Conservation (phyloP, 1,140 invertebrate genomes). For the Drosophila busckii region DNA sequence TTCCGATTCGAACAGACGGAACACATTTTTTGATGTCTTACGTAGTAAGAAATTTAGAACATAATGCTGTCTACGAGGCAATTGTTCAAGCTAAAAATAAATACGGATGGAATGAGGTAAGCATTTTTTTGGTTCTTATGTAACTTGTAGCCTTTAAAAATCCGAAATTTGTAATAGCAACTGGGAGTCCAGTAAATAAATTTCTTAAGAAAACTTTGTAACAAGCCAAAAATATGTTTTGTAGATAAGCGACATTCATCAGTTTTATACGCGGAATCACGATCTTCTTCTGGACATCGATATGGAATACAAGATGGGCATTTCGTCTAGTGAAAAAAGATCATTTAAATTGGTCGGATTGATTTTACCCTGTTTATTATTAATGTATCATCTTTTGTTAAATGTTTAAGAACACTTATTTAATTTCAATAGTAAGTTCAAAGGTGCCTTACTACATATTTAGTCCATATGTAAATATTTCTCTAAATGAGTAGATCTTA, state of each 20-base stretch:
- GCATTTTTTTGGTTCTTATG: not conserved
- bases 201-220: too few species aligned
- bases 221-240: slow-evolving; percentile 7
- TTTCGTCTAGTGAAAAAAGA: slow-evolving; percentile 47
- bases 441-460: slow-evolving; percentile 68
- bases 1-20: slow-evolving; percentile 58
- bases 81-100: slow-evolving; percentile 84
- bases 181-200: too few species aligned
- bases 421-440: slow-evolving; percentile 58
- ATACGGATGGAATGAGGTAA: slow-evolving; percentile 83
- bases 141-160: not conserved
- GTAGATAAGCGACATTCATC: slow-evolving; percentile 78
- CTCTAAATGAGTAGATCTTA: slow-evolving; percentile 24
- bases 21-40: slow-evolving; percentile 79
- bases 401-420: slow-evolving; percentile 42
- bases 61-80: slow-evolving; percentile 83
- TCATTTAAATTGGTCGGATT: slow-evolving; percentile 14
- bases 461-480: slow-evolving; percentile 45
- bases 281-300: slow-evolving; percentile 73
- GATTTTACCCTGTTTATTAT: slow-evolving; percentile 33
- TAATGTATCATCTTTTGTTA: slow-evolving; percentile 25
- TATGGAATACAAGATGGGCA: slow-evolving; percentile 78
- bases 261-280: slow-evolving; percentile 77
- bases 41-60: slow-evolving; percentile 80
- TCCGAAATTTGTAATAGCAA: not conserved